Percentiles rank a stretch among this genome's conserved stretches.
Conservation (phyloP, 2,888 invertebrate genomes). For the Tuta absoluta region DNA sequence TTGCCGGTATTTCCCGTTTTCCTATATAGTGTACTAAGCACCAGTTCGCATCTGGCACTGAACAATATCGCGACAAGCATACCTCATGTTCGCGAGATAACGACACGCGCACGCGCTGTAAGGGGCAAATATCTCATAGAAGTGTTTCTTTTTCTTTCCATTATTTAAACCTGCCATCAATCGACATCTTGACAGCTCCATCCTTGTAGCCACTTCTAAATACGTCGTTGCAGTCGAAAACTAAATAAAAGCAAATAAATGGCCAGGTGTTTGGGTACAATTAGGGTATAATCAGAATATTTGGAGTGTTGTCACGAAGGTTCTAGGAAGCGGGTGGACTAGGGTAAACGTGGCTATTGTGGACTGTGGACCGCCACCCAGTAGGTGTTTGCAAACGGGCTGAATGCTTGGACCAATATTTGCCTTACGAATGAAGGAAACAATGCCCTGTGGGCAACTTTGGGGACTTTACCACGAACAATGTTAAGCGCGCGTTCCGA, state of each 20-base stretch:
- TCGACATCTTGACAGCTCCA: constrained; percentile 48
- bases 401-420: constrained; percentile 76
- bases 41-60: not conserved
- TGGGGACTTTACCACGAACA: constrained; percentile 62
- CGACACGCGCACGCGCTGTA: constrained; percentile 49
- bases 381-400: constrained; percentile 76
- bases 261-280: constrained; percentile 73
- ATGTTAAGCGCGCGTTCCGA: constrained; percentile 52
- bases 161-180: constrained; percentile 45
- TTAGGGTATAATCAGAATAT: constrained; percentile 77
- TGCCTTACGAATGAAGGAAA: constrained; percentile 77
- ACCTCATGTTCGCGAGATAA: constrained; percentile 53
- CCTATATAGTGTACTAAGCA: too few species aligned
- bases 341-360: constrained; percentile 51
- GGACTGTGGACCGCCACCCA: constrained; percentile 74
- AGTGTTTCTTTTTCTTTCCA: not conserved
- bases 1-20: too few species aligned
- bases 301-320: constrained; percentile 77
- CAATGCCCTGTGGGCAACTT: constrained; percentile 75
- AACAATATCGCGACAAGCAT: constrained; percentile 29
- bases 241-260: constrained; percentile 59
- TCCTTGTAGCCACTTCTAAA: constrained; percentile 48
- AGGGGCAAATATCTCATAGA: constrained; percentile 49
- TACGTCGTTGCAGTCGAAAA: constrained; percentile 67
- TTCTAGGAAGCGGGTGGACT: constrained; percentile 56